phyloP scores from a whole-genome alignment of 2,888 invertebrate genomes.

The Ophioninae sp. region DNA sequence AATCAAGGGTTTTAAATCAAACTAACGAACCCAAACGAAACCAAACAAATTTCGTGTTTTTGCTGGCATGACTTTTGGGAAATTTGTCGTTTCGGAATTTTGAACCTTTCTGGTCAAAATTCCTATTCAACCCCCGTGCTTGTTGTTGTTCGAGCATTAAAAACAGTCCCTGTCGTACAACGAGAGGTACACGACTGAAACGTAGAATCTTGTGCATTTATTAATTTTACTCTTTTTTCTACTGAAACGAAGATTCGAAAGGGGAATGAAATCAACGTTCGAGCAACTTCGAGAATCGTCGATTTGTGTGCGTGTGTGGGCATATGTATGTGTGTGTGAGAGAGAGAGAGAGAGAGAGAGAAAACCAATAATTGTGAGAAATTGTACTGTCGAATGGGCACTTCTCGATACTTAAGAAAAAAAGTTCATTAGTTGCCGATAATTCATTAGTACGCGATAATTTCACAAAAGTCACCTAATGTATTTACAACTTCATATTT shows the following conservation, averaged over 20 bases:
- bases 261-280: neutral
- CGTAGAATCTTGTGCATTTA: slow-evolving; percentile 36
- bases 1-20: too few species aligned
- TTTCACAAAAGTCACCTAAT: neutral
- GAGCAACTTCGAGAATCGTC: slow-evolving; percentile 18
- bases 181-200: slow-evolving; percentile 44
- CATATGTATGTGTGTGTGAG: neutral
- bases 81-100: too few species aligned
- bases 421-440: neutral
- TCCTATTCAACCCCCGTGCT: too few species aligned
- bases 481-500: neutral
- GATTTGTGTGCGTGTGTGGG: neutral
- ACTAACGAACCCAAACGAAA: too few species aligned
- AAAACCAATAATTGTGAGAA: slow-evolving; percentile 12
- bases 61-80: too few species aligned
- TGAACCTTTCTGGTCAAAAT: too few species aligned
- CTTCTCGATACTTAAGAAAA: slow-evolving; percentile 13
- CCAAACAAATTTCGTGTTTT: too few species aligned
- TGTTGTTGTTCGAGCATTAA: slow-evolving; percentile 18
- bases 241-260: slow-evolving; percentile 32
- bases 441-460: neutral
- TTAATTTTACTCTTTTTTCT: slow-evolving; percentile 49
- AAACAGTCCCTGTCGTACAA: slow-evolving; percentile 39
- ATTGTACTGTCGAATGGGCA: slow-evolving; percentile 30
- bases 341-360: neutral